A percentile compares a stretch with the other conserved stretches of the same genome.
phyloP scores from a whole-genome alignment of 2,113 vertebrate genomes.

The Drymodes brunneopygia region DNA sequence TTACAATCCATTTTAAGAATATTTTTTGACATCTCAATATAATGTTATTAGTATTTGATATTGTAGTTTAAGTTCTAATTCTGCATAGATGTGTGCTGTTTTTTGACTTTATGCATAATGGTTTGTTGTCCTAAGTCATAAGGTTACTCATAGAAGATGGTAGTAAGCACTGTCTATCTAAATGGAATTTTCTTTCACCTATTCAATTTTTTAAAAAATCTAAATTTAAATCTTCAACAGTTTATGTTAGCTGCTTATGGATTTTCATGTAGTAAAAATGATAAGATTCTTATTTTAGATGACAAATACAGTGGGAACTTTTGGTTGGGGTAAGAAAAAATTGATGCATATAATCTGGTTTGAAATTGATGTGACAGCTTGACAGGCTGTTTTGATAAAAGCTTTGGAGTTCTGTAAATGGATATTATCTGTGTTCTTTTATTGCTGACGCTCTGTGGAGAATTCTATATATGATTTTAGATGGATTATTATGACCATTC shows the following conservation, averaged over 20 bases:
- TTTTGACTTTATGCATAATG: neutral
- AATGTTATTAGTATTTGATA: neutral
- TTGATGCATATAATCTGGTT: neutral
- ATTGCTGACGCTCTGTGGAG: neutral
- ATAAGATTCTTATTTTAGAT: neutral
- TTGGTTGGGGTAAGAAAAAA: neutral
- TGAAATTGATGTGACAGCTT: constrained; percentile 17
- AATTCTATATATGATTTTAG: constrained; percentile 20
- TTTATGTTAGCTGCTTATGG: neutral
- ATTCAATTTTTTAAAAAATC: neutral
- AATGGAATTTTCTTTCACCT: neutral
- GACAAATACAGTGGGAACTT: neutral
- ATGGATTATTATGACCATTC: neutral
- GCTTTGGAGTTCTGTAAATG: constrained; percentile 8
- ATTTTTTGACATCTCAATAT: neutral
- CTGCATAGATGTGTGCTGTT: neutral
- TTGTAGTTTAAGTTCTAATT: neutral
- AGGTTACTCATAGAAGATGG: neutral
- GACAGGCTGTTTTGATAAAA: constrained; percentile 23
- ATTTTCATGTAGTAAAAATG: neutral
- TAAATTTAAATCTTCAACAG: neutral
- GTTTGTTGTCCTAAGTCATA: neutral
- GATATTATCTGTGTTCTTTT: constrained; percentile 33
- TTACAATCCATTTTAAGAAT: neutral
- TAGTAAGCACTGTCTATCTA: neutral